Evolutionary conservation across 1,140 invertebrate species (phyloP).

Genomic region (Brachionus koreanus): DNA sequence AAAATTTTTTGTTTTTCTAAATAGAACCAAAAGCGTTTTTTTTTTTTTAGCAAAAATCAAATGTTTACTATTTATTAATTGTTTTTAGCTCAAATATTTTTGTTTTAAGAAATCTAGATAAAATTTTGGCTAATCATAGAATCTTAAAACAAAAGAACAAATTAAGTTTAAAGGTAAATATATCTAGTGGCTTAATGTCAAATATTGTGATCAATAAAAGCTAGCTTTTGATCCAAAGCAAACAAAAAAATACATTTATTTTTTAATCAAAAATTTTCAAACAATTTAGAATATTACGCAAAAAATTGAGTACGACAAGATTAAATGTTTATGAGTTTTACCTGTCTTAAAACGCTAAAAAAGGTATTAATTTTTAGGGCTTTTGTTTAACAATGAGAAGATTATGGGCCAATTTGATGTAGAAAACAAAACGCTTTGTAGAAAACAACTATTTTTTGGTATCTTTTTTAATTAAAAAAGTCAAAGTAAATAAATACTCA

Average conservation of each 20-base stretch:
- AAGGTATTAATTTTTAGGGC: not conserved
- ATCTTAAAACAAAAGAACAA: not conserved
- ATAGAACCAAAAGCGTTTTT: not conserved
- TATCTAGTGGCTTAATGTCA: not conserved
- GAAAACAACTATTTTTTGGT: not conserved
- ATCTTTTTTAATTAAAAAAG: conserved; percentile 5
- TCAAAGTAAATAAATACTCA: not conserved
- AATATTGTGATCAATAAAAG: not conserved
- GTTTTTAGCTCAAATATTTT: not conserved
- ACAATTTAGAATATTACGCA: not conserved
- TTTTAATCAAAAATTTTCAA: not conserved
- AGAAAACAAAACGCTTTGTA: not conserved
- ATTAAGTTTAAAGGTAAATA: not conserved
- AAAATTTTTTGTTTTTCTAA: not conserved
- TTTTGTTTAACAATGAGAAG: not conserved
- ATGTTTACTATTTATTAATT: not conserved
- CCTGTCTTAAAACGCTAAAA: not conserved
- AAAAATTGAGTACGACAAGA: not conserved
- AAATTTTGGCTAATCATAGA: not conserved
- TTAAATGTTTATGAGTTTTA: not conserved
- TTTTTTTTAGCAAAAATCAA: not conserved
- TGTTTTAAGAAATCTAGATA: not conserved
- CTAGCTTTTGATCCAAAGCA: not conserved
- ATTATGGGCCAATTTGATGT: not conserved
- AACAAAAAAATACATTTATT: not conserved